Conservation (phyloP, 2,113 vertebrate genomes). For the Nothocercus nigrocapillus region DNA sequence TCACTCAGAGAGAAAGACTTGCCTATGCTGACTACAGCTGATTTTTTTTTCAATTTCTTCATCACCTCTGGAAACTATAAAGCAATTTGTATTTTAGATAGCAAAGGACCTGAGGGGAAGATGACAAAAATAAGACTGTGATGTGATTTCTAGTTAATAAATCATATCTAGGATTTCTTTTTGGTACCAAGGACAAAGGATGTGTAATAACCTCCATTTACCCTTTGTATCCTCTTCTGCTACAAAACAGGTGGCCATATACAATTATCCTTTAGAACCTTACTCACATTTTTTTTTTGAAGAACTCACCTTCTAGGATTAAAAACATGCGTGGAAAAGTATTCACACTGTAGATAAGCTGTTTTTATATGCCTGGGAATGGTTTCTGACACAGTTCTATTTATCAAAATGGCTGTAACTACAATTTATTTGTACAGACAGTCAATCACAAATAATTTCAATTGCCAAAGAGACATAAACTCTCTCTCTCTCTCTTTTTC, state of each 20-base stretch:
- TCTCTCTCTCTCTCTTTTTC: not conserved
- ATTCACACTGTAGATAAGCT: not conserved
- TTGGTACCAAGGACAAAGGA: not conserved
- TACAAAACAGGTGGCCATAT: not conserved
- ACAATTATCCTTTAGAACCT: not conserved
- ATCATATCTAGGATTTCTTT: not conserved
- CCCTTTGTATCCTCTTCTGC: not conserved
- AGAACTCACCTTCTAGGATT: not conserved
- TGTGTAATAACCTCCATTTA: not conserved
- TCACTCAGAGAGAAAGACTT: not conserved
- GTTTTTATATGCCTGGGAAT: accelerated
- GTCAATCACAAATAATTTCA: not conserved
- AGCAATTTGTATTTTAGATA: not conserved
- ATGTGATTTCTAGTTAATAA: not conserved
- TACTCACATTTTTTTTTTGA: not conserved
- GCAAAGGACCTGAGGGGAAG: not conserved
- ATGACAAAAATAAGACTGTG: not conserved
- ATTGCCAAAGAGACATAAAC: not conserved
- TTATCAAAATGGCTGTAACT: not conserved
- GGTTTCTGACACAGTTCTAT: not conserved
- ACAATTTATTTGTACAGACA: not conserved
- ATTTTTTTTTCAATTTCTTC: not conserved
- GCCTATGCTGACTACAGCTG: accelerated
- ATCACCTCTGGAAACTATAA: not conserved
- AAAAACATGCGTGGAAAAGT: not conserved